These are phyloP conservation scores for Chymomyza caudatula DNA, from an alignment of 2,888 invertebrate species.

Conservation along the genomic window DNA sequence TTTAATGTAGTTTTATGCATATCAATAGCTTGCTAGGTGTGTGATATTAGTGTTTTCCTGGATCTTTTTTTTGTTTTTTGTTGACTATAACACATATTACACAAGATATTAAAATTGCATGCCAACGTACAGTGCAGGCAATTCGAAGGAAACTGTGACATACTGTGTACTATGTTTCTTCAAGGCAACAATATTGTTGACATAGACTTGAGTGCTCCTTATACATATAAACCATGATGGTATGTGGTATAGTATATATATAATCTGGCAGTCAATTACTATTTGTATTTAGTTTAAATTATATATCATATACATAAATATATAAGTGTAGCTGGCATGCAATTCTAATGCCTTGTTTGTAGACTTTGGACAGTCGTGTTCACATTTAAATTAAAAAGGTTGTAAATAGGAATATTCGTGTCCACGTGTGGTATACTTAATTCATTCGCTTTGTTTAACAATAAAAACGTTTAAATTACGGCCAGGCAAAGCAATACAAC, in stretches of 20 bases:
- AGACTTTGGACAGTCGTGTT: not conserved
- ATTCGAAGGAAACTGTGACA: not conserved
- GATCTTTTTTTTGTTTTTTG: constrained; percentile 31
- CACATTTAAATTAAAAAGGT: not conserved
- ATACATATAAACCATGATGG: no score
- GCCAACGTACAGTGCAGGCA: constrained; percentile 31
- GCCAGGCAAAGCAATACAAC: constrained; percentile 79
- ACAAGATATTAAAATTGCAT: constrained; percentile 67
- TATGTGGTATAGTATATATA: not conserved
- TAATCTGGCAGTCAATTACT: no score
- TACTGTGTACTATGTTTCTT: not conserved
- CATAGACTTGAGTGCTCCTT: not conserved
- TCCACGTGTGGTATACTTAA: constrained; percentile 55
- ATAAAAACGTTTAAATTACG: constrained; percentile 69
- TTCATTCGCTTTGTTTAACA: constrained; percentile 44
- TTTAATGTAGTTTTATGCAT: not conserved
- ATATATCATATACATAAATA: no score
- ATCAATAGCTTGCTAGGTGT: constrained; percentile 10
- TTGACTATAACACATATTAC: constrained; percentile 40
- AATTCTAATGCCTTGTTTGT: not conserved
- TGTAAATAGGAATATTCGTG: constrained; percentile 25
- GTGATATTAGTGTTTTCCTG: not conserved
- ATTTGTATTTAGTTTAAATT: no score
- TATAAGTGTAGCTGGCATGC: not conserved
- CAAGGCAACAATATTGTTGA: not conserved